Evolutionary conservation across 2,888 invertebrate genomes (phyloP), one percentile per base, ranked within the genome.

Genomic region (Beris chalybata): DNA sequence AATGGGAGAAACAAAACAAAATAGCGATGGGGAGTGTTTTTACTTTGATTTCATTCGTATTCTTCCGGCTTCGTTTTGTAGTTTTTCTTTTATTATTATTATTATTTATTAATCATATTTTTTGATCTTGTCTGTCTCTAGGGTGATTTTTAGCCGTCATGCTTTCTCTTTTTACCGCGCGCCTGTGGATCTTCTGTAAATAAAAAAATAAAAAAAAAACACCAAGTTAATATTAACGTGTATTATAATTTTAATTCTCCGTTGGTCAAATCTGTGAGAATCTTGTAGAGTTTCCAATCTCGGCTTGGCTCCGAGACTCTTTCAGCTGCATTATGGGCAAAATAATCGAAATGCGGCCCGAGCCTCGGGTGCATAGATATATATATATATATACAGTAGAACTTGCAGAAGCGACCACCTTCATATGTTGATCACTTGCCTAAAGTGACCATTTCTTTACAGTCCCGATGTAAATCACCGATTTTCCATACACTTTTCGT

Each of bases 151-250:
- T 80, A 80, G 76, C 79, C 88, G 77, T 88, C 88, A 76, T 85
- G 85, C 83, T 89, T 89, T 84, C 89, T 85, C 78, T 89, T 89
- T 81, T 88, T 89, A 74, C 89, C 89, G 79, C 88, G 82, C 68
- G 84, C 84, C 73, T 87, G 83, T 72, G 84, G 78, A 56, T 79
- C 80, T 47, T 82, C 82, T 61, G 69, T 50, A 66, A 32, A 55
- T 22, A 13, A 31, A 44, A 29, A 53, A 53, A 53, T 3, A 47
- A 22, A 2, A 13, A 31, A 44, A 29, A 53, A 53, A 53, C 1
- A 47, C 1, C 44, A 12, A 44, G 3, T 44, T 1, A 44, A 44
- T 22, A 22, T 22, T 22, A 22, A 22, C 22, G 22, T 22, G 22
- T 22, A 22, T 22, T 22, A 22, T 22, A 22, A 44, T 44, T 9